Base-by-base conservation (phyloP, 2,888 invertebrate species). In the Ephialtes manifestator region DNA sequence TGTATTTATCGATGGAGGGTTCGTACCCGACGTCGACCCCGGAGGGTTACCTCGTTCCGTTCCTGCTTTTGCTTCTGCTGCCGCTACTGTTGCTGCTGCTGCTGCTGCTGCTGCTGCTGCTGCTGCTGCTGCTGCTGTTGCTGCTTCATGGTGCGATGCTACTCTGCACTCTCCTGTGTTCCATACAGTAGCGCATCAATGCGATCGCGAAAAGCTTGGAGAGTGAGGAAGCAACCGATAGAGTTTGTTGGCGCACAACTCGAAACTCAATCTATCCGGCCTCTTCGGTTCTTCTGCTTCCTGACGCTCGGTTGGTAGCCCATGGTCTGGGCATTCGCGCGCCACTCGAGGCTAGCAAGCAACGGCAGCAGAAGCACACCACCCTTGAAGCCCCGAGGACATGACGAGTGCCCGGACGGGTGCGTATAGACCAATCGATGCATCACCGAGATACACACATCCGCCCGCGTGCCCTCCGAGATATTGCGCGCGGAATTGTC, bases 261-360 rank as follows among this genome's bases (percentile, higher is more conserved):
- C 89, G 89, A 92, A 92, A 92, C 91, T 91, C 91, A 90, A 92
- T 92, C 92, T 91, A 88, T 89, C 89, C 81, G 84, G 84, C 63
- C 87, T 89, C 86, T 87, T 87, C 88, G 85, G 86, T 85, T 85
- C 71, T 82, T 85, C 81, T 79, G 75, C 72, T 76, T 85, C 55
- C 82, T 74, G 76, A 60, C 75, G 70, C 71, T 75, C 76, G 51
- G 51, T 46, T 35, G 43, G 53, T 65, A 63, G 63, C 53, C 81
- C 24, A 35, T 74, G 46, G 71, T 70, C 31, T 35, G 18, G 46
- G 15, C 58, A 15, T 51, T 74, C 70, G 51, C 65, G 51, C 35
- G 71, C 55, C 60, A 80, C 79, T 82, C 75, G 79, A 82, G 8
- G 65, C 67, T 15, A 4, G 53, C 71, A 20, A 72, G 39, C 53